Conservation (phyloP, 2,113 vertebrate species). For the Ammodytes marinus region DNA sequence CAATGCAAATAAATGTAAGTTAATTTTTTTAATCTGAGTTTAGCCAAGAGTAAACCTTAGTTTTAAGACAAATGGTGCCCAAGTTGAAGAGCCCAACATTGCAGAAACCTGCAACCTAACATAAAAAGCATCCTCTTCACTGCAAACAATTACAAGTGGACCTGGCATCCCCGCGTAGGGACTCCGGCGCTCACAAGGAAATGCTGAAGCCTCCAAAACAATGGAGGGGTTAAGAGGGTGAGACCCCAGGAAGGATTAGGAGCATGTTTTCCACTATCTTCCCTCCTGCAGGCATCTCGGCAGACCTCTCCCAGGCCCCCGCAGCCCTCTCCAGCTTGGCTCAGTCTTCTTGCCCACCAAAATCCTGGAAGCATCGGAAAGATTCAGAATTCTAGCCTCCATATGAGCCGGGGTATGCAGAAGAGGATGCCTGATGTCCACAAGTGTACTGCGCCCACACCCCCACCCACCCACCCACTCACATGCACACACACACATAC, state of each 20-base stretch:
- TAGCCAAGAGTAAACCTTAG: background rate
- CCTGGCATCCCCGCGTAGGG: slow-evolving; percentile 62
- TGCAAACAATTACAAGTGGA: slow-evolving; percentile 70
- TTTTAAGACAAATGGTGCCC: slow-evolving; percentile 16
- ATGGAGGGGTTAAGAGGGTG: slow-evolving; percentile 79
- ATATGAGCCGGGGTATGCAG: slow-evolving; percentile 49
- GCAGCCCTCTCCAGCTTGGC: slow-evolving; percentile 52
- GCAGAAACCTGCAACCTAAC: slow-evolving; percentile 31
- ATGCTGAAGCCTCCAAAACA: slow-evolving; percentile 72
- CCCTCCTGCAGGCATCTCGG: slow-evolving; percentile 68
- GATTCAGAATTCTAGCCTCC: slow-evolving; percentile 32
- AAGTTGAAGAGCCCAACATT: slow-evolving; percentile 26
- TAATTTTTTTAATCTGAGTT: slow-evolving; percentile 15
- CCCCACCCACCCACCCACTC: background rate
- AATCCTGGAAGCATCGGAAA: slow-evolving; percentile 60
- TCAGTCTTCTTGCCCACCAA: slow-evolving; percentile 58
- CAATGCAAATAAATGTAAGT: background rate
- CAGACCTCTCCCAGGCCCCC: slow-evolving; percentile 53
- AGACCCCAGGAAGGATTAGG: slow-evolving; percentile 77
- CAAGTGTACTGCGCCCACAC: slow-evolving; percentile 31
- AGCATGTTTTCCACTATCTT: slow-evolving; percentile 76
- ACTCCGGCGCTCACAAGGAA: slow-evolving; percentile 55
- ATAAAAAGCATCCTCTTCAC: slow-evolving; percentile 44
- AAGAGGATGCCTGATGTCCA: slow-evolving; percentile 42
- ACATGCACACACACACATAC: slow-evolving; percentile 24